These are phyloP conservation scores for Melanogrammus aeglefinus DNA, from an alignment of 2,797 vertebrate species.

Conservation along the genomic window DNA sequence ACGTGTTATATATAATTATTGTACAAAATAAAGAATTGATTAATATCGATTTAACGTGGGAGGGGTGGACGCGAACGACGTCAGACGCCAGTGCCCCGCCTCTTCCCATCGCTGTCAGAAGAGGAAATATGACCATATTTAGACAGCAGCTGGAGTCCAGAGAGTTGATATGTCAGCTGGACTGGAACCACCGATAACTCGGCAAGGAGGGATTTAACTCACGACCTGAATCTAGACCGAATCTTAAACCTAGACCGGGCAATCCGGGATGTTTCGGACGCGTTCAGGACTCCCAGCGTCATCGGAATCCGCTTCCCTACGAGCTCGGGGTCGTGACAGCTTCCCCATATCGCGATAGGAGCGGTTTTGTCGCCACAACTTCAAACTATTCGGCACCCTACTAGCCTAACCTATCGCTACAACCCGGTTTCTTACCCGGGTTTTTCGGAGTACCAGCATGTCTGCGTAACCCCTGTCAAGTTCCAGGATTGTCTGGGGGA, in stretches of 20 bases:
- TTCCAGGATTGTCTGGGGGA: constrained; percentile 17
- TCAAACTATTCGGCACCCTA: neutral
- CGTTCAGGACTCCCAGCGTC: neutral
- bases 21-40: neutral
- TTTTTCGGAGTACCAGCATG: constrained; percentile 3
- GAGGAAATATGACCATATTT: constrained; percentile 78
- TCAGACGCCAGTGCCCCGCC: constrained; percentile 44
- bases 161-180: constrained; percentile 68
- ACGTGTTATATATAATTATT: constrained; percentile 33
- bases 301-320: neutral
- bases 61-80: constrained; percentile 57
- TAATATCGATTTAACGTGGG: constrained; percentile 27
- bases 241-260: constrained; percentile 44
- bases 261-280: constrained; percentile 3
- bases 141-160: constrained; percentile 68
- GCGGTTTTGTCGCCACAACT: neutral
- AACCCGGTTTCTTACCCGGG: neutral
- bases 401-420: neutral
- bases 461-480: constrained; percentile 34
- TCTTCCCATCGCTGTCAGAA: constrained; percentile 75
- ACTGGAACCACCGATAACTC: constrained; percentile 26
- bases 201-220: constrained; percentile 16
- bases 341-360: neutral
- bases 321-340: constrained; percentile 4
- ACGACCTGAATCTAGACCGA: constrained; percentile 36